Percentiles rank a stretch among this genome's conserved stretches.
Conservation (phyloP, 2,797 vertebrate genomes). For the Natrix natrix region DNA sequence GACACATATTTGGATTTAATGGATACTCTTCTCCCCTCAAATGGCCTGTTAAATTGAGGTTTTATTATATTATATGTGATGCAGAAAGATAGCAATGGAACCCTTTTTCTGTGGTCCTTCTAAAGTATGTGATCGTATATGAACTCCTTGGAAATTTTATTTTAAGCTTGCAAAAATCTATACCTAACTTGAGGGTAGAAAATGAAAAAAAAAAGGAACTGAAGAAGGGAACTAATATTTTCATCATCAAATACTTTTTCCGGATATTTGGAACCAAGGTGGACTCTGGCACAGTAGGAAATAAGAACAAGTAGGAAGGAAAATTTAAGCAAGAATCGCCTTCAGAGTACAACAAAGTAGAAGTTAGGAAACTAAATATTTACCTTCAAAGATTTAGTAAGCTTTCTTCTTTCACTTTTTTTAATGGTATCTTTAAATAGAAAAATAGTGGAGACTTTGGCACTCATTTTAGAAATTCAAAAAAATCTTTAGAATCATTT, state of each 20-base stretch:
- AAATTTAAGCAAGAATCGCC: background rate
- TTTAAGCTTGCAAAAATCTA: background rate
- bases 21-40: background rate
- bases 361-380: background rate
- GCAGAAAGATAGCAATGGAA: background rate
- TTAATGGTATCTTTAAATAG: background rate
- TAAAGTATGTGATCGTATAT: background rate
- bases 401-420: background rate
- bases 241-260: background rate
- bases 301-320: background rate
- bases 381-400: background rate
- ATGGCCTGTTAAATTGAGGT: background rate
- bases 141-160: background rate
- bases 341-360: background rate
- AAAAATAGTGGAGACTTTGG: background rate
- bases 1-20: background rate
- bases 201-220: background rate
- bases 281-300: background rate
- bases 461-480: background rate
- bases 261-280: background rate
- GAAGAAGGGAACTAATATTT: background rate
- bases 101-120: background rate
- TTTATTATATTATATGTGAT: background rate
- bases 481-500: background rate
- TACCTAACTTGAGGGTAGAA: background rate